Evolutionary conservation across 2,888 invertebrate species (phyloP).

Genomic region (Halictus quadricinctus): DNA sequence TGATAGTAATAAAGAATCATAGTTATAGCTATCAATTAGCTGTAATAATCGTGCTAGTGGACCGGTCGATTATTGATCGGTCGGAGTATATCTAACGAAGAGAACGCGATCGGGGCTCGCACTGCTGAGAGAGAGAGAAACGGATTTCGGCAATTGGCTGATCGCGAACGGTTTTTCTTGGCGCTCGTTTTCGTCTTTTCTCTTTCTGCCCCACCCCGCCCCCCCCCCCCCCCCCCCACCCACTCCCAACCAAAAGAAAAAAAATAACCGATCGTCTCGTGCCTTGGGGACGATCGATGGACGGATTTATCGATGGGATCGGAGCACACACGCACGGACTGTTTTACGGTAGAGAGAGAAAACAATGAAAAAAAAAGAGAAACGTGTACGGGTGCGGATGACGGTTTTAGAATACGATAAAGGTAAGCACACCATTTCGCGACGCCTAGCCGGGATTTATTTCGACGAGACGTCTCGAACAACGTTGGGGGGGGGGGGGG

Average conservation of each 20-base stretch:
- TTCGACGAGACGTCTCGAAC: background rate
- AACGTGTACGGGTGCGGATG: background rate
- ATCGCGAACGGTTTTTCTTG: background rate
- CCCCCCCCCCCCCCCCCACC: background rate
- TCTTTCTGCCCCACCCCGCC: background rate
- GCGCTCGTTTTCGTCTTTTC: background rate
- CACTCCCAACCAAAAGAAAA: background rate
- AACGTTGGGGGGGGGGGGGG: background rate
- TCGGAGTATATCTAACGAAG: conserved; percentile 18
- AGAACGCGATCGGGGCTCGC: background rate
- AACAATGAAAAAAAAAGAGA: background rate
- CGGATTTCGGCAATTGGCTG: background rate
- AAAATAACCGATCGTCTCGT: background rate
- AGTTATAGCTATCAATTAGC: conserved; percentile 68
- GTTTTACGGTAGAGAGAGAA: background rate
- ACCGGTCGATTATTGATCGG: conserved; percentile 37
- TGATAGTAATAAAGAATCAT: conserved; percentile 69
- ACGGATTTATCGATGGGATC: background rate
- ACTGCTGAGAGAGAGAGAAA: background rate
- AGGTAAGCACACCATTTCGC: conserved; percentile 19
- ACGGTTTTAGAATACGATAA: background rate
- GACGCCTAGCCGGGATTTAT: background rate
- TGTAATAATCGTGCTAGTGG: conserved; percentile 61
- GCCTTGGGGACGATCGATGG: background rate
- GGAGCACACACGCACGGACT: background rate